Conservation (phyloP, 2,888 invertebrate genomes). For the Byasa hedistus region DNA sequence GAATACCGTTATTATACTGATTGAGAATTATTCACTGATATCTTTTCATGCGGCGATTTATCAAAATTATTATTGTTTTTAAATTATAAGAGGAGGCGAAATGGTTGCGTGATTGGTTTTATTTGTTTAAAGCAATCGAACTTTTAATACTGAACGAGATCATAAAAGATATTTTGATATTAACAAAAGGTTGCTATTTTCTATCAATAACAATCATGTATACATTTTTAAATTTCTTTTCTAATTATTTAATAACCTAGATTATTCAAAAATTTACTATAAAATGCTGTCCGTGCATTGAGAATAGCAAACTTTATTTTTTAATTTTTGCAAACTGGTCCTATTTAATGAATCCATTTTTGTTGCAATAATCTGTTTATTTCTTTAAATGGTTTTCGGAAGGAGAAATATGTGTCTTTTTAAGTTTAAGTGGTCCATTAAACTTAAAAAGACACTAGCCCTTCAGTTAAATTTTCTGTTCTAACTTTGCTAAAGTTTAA, state of each 20-base stretch:
- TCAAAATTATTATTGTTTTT: constrained; percentile 11
- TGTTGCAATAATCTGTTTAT: not conserved
- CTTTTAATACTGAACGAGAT: not conserved
- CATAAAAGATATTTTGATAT: not conserved
- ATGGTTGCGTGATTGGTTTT: constrained; percentile 6
- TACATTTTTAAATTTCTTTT: not conserved
- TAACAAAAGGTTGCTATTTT: too few species aligned
- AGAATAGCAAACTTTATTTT: not conserved
- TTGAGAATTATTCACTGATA: constrained; percentile 23
- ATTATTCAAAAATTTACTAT: too few species aligned
- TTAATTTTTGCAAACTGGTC: not conserved
- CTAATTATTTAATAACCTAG: too few species aligned
- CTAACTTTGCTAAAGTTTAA: too few species aligned
- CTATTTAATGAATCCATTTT: not conserved
- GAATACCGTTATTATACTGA: constrained; percentile 27
- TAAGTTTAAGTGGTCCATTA: too few species aligned
- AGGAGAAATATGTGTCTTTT: too few species aligned
- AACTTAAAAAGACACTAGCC: too few species aligned
- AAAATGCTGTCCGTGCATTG: too few species aligned
- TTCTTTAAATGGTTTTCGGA: too few species aligned
- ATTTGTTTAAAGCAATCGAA: constrained; percentile 1
- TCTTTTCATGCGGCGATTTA: constrained; percentile 17
- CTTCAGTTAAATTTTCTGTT: too few species aligned
- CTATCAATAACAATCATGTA: not conserved
- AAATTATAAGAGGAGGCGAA: not conserved